These are phyloP conservation scores for Oxygymnocypris stewartii DNA, from an alignment of 2,113 vertebrate genomes.

Conservation along the genomic window DNA sequence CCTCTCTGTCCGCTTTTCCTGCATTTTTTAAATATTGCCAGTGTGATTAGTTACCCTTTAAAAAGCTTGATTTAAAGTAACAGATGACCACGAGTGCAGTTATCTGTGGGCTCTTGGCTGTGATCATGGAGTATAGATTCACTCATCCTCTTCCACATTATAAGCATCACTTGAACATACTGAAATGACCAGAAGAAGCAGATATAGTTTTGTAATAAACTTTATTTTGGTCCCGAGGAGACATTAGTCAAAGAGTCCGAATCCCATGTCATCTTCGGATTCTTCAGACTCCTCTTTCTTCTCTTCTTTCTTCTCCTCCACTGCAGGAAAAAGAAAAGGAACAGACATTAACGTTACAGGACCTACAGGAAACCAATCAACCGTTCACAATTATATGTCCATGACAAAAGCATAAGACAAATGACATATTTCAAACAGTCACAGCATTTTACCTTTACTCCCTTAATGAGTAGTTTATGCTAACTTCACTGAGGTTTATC, in stretches of 20 bases:
- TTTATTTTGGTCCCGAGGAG: constrained; percentile 63
- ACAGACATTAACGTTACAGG: neutral
- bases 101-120: neutral
- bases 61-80: neutral
- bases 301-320: constrained; percentile 87
- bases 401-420: no score
- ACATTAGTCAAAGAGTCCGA: constrained; percentile 90
- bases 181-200: neutral
- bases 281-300: constrained; percentile 97
- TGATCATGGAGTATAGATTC: neutral
- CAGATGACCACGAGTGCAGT: neutral
- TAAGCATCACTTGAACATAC: neutral
- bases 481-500: no score
- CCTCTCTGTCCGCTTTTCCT: no score
- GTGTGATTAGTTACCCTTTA: no score
- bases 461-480: no score
- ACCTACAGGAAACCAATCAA: neutral
- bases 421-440: no score
- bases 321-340: constrained; percentile 44
- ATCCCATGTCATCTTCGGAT: constrained; percentile 97
- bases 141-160: neutral
- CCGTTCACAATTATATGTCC: no score
- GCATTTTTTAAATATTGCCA: no score
- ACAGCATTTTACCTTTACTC: no score
- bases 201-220: constrained; percentile 48